phyloP scores from a whole-genome alignment of 1,140 invertebrate species.

The Trissolcus basalis region DNA sequence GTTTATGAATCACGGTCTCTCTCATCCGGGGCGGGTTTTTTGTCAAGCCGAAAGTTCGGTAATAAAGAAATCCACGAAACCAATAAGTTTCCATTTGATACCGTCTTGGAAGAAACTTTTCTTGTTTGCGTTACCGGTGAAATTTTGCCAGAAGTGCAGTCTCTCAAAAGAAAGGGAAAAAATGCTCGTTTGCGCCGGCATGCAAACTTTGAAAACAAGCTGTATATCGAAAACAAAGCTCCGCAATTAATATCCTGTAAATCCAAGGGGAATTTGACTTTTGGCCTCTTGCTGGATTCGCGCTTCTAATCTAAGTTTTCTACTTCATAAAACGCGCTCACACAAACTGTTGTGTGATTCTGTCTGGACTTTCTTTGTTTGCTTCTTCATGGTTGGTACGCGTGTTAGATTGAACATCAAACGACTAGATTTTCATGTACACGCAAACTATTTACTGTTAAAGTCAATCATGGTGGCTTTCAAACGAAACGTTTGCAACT shows the following conservation, averaged over 20 bases:
- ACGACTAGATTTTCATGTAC: slow-evolving; percentile 5
- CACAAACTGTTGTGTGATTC: neutral
- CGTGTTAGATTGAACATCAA: slow-evolving; percentile 4
- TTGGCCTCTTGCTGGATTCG: neutral
- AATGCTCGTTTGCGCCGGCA: slow-evolving; percentile 11
- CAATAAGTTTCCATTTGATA: slow-evolving; percentile 47
- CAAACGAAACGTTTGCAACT: slow-evolving; percentile 17
- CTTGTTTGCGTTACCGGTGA: slow-evolving; percentile 38
- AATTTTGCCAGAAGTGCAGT: slow-evolving; percentile 23
- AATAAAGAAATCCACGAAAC: slow-evolving; percentile 40
- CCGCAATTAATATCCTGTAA: slow-evolving; percentile 27
- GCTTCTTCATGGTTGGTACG: slow-evolving; percentile 14
- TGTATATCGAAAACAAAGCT: slow-evolving; percentile 33
- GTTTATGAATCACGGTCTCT: neutral
- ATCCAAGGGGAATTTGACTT: neutral
- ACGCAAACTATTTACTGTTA: slow-evolving; percentile 34
- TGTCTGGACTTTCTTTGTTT: slow-evolving; percentile 4
- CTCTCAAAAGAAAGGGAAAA: slow-evolving; percentile 13
- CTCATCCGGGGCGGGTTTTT: slow-evolving; percentile 10
- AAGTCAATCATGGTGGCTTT: slow-evolving; percentile 38
- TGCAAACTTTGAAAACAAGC: slow-evolving; percentile 24
- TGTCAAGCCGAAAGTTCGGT: slow-evolving; percentile 30
- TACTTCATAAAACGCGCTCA: slow-evolving; percentile 18
- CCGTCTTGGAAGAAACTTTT: slow-evolving; percentile 33
- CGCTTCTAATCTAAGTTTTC: slow-evolving; percentile 41